Conservation (phyloP, 2,888 invertebrate species). For the Arge pagana region DNA sequence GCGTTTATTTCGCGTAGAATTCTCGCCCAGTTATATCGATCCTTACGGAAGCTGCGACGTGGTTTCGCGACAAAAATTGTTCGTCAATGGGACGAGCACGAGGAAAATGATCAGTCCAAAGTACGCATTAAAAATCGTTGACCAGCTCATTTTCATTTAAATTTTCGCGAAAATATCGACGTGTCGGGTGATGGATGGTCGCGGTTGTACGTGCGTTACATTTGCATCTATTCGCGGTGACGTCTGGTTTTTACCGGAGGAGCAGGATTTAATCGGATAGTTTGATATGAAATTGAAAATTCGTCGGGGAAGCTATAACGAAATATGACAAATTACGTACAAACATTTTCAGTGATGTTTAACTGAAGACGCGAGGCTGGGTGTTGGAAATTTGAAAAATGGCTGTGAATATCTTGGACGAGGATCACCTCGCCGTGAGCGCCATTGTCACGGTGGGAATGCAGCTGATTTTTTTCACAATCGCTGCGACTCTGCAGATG, state of each 20-base stretch:
- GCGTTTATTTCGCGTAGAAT: not conserved
- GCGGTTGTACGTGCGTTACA: not conserved
- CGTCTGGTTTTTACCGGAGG: no score
- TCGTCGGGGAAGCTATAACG: no score
- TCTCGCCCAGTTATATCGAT: constrained; percentile 3
- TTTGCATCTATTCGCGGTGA: no score
- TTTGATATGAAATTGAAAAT: no score
- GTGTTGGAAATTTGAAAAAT: constrained; percentile 53
- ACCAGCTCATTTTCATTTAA: not conserved
- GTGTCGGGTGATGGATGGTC: not conserved
- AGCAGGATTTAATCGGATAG: no score
- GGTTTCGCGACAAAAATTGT: not conserved
- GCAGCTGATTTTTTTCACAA: constrained; percentile 86
- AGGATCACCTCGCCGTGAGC: constrained; percentile 84
- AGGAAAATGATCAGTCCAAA: not conserved
- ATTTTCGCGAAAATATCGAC: not conserved
- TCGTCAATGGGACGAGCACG: not conserved
- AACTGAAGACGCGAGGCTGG: not conserved
- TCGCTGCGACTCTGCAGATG: constrained; percentile 84
- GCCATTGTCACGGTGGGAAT: constrained; percentile 82
- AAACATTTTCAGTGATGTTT: not conserved
- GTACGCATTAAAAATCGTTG: not conserved
- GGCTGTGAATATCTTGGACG: constrained; percentile 77
- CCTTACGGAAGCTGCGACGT: constrained; percentile 6
- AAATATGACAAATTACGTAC: no score